These are phyloP conservation scores for Antheraea yamamai DNA, from an alignment of 2,888 invertebrate species.

Conservation along the genomic window DNA sequence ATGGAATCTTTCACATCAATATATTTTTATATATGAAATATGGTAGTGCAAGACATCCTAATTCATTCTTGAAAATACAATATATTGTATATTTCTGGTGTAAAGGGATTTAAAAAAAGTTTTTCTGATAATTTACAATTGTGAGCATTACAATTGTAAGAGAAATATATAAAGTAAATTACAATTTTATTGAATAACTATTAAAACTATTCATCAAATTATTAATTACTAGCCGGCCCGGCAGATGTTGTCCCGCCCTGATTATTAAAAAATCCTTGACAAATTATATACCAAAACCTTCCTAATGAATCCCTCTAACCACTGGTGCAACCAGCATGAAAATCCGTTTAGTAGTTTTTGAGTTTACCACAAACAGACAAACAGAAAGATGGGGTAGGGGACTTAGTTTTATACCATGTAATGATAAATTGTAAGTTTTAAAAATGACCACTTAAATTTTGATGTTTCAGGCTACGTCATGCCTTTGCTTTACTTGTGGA, in stretches of 20 bases:
- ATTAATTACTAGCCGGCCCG: no score
- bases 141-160: not conserved
- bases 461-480: conserved; percentile 86
- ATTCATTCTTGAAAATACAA: not conserved
- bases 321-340: no score
- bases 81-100: not conserved
- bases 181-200: not conserved
- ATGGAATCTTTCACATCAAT: no score
- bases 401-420: no score
- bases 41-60: not conserved
- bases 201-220: not conserved
- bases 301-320: no score
- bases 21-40: not conserved
- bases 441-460: not conserved
- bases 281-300: no score
- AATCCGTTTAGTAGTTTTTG: no score
- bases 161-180: not conserved
- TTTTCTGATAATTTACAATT: not conserved
- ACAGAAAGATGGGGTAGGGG: no score
- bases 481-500: conserved; percentile 91
- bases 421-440: no score
- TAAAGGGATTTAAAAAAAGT: not conserved
- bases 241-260: no score
- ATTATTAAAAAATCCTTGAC: no score
- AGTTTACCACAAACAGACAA: no score